These are phyloP conservation scores for Bradypodion pumilum DNA, from an alignment of 2,797 vertebrate genomes.

Conservation along the genomic window DNA sequence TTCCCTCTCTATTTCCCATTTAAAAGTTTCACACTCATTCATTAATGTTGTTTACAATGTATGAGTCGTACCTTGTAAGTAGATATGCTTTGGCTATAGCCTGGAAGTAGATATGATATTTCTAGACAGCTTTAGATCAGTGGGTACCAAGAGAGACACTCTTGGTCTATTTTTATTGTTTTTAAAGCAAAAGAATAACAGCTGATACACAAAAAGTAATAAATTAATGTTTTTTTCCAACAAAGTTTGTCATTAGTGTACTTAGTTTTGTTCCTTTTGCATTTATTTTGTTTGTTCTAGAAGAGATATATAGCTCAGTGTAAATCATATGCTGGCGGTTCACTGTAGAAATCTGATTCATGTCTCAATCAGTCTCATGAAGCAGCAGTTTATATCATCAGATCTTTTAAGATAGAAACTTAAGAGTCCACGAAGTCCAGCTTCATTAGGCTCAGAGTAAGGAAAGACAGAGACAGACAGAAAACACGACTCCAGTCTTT, in stretches of 20 bases:
- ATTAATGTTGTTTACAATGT: conserved; percentile 2
- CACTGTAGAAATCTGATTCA: too few species aligned
- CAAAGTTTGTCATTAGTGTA: conserved; percentile 4
- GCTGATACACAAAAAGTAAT: conserved; percentile 29
- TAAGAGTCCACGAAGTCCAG: too few species aligned
- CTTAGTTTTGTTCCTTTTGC: neutral
- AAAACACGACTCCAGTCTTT: too few species aligned
- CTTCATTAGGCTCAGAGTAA: too few species aligned
- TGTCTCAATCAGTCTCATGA: too few species aligned
- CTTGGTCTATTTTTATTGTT: conserved; percentile 5
- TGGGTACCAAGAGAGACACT: neutral
- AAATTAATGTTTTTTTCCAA: conserved; percentile 15
- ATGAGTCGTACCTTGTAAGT: conserved; percentile 34
- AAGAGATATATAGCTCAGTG: neutral
- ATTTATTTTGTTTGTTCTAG: neutral
- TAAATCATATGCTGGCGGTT: neutral
- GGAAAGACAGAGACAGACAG: too few species aligned
- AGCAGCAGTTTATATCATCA: too few species aligned
- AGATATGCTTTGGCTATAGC: conserved; percentile 14
- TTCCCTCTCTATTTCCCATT: neutral
- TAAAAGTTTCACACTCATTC: conserved; percentile 25
- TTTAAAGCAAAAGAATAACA: conserved; percentile 41
- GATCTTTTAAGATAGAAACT: too few species aligned
- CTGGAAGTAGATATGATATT: conserved; percentile 14
- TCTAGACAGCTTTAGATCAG: neutral